Conservation (phyloP, 2,888 invertebrate species). For the Napeogenes sylphis region DNA sequence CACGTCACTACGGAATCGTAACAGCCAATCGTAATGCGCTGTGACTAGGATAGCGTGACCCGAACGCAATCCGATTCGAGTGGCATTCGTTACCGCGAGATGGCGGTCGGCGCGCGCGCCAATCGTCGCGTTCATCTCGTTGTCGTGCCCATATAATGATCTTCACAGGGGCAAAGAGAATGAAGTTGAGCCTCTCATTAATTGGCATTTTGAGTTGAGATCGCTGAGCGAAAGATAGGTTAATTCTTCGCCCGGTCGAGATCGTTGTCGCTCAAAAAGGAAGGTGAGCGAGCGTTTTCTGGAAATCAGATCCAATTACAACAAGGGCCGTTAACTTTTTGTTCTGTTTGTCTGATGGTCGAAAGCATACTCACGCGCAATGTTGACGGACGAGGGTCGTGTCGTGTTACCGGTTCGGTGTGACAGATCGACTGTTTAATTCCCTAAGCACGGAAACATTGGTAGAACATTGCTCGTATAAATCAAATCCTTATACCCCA, state of each 20-base stretch:
- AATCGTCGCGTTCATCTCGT: slow-evolving; percentile 76
- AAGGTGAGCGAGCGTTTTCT: slow-evolving; percentile 75
- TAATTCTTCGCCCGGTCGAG: slow-evolving; percentile 74
- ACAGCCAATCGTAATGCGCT: slow-evolving; percentile 66
- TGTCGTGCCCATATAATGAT: slow-evolving; percentile 78
- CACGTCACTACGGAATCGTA: slow-evolving; percentile 64
- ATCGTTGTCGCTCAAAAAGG: slow-evolving; percentile 76
- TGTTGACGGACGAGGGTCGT: slow-evolving; percentile 61
- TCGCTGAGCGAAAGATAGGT: slow-evolving; percentile 76
- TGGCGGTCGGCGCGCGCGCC: slow-evolving; percentile 69
- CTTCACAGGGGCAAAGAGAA: slow-evolving; percentile 76
- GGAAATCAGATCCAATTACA: slow-evolving; percentile 79
- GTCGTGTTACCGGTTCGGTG: slow-evolving; percentile 42
- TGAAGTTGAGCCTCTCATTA: slow-evolving; percentile 78
- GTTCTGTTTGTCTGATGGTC: slow-evolving; percentile 69
- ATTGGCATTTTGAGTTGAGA: slow-evolving; percentile 78
- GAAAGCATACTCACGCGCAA: slow-evolving; percentile 54
- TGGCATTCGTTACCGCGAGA: slow-evolving; percentile 75
- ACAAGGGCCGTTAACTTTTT: slow-evolving; percentile 73
- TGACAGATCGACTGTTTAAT: slow-evolving; percentile 48
- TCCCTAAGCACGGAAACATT: slow-evolving; percentile 40
- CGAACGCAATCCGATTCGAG: slow-evolving; percentile 72
- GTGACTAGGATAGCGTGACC: slow-evolving; percentile 76
- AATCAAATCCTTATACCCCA: slow-evolving; percentile 59
- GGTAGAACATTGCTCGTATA: slow-evolving; percentile 57